Conservation (phyloP, 2,113 vertebrate genomes). For the Sturnus vulgaris region DNA sequence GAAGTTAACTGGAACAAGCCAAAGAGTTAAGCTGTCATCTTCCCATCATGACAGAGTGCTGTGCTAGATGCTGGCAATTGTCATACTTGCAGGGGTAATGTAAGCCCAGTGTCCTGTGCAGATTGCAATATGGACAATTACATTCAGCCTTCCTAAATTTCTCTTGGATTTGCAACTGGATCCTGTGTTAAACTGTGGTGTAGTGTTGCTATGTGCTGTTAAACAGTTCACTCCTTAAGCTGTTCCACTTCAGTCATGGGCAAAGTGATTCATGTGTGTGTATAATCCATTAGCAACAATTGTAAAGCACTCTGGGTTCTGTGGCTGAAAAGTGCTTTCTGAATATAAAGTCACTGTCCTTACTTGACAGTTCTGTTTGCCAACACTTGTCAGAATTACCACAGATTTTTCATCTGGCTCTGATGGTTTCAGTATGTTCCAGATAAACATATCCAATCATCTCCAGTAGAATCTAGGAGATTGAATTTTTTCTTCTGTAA, state of each 20-base stretch:
- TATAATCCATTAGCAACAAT: constrained; percentile 67
- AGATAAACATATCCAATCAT: background rate
- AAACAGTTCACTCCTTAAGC: constrained; percentile 18
- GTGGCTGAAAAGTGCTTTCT: background rate
- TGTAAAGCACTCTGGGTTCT: constrained; percentile 29
- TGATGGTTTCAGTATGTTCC: constrained; percentile 16
- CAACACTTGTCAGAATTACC: constrained; percentile 42
- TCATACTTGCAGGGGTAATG: background rate
- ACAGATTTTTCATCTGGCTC: constrained; percentile 50
- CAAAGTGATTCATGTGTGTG: constrained; percentile 28
- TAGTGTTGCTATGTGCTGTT: constrained; percentile 23
- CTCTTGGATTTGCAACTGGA: constrained; percentile 7
- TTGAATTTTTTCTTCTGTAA: background rate
- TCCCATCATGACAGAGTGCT: background rate
- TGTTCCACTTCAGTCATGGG: constrained; percentile 19
- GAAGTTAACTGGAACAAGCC: background rate
- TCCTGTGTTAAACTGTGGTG: background rate
- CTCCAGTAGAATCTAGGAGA: background rate
- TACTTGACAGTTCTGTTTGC: constrained; percentile 44
- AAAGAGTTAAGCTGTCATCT: background rate
- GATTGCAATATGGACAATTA: background rate
- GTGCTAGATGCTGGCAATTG: background rate
- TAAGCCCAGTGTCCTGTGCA: background rate
- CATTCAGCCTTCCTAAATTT: constrained; percentile 8
- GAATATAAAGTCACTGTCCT: constrained; percentile 22